Percentiles rank a stretch among this genome's conserved stretches.
Conservation (phyloP, 2,888 invertebrate genomes). For the Ormyrus labotus region DNA sequence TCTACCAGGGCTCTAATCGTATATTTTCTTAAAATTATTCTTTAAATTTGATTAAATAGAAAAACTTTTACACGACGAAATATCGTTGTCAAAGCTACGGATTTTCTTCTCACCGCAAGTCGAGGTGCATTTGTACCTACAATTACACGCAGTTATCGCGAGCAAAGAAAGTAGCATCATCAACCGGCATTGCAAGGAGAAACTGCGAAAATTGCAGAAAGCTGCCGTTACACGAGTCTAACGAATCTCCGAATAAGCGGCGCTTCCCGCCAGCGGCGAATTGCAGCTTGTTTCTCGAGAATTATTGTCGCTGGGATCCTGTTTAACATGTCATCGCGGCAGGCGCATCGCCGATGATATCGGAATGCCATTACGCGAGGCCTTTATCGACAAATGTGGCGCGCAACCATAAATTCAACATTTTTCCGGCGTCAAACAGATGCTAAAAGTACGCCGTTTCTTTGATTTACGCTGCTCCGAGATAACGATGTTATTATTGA, state of each 20-base stretch:
- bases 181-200: too few relatives aligned
- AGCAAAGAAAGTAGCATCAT: too few relatives aligned
- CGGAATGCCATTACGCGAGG: constrained; percentile 8
- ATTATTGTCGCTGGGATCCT: constrained; percentile 47
- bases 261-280: constrained; percentile 35
- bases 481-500: constrained; percentile 25
- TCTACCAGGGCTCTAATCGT: too few relatives aligned
- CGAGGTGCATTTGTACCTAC: too few relatives aligned
- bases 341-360: neutral
- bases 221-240: neutral
- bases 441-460: neutral
- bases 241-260: constrained; percentile 42
- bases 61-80: too few relatives aligned
- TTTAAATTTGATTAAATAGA: too few relatives aligned
- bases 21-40: too few relatives aligned
- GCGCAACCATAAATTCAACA: constrained; percentile 20
- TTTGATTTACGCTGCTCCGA: constrained; percentile 30
- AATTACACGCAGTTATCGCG: too few relatives aligned
- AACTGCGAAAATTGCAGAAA: too few relatives aligned
- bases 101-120: too few relatives aligned
- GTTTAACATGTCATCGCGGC: constrained; percentile 40
- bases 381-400: neutral
- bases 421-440: neutral
- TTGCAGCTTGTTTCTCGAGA: constrained; percentile 49
- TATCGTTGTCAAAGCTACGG: too few relatives aligned